These are phyloP conservation scores for Epinephelus malabaricus DNA, from an alignment of 2,797 vertebrate species.

Conservation along the genomic window DNA sequence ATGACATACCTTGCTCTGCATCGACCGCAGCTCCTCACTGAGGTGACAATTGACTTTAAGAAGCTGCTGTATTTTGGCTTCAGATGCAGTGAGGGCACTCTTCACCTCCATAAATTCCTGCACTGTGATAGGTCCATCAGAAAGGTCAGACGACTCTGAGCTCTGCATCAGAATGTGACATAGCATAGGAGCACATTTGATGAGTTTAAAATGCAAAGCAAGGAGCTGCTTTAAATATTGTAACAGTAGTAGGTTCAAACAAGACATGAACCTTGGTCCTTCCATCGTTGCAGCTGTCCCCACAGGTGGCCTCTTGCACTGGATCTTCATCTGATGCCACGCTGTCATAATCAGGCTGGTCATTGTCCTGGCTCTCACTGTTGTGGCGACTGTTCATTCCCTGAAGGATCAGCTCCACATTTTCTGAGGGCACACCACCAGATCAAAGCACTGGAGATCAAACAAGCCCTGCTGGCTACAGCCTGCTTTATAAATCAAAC, in stretches of 20 bases:
- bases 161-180: conserved; percentile 84
- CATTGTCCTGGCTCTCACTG: conserved; percentile 92
- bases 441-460: conserved; percentile 47
- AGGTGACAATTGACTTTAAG: conserved; percentile 99
- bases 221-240: not conserved
- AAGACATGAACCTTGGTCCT: conserved; percentile 90
- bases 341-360: conserved; percentile 98
- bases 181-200: not conserved
- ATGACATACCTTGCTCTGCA: conserved; percentile 95
- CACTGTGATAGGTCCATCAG: conserved; percentile 95
- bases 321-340: conserved; percentile 98
- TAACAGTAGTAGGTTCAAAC: not conserved
- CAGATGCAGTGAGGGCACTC: conserved; percentile 95
- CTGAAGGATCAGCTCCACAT: conserved; percentile 95
- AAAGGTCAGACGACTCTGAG: conserved; percentile 95
- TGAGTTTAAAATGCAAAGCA: not conserved
- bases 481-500: conserved; percentile 28
- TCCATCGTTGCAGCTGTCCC: conserved; percentile 89
- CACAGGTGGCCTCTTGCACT: conserved; percentile 87
- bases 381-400: conserved; percentile 90
- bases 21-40: conserved; percentile 94
- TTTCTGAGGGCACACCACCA: conserved; percentile 85
- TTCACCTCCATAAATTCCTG: conserved; percentile 98
- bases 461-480: conserved; percentile 20
- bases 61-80: conserved; percentile 98